Percentiles rank a stretch among this genome's conserved stretches.
These are phyloP conservation scores for Hymenopus coronatus DNA, from an alignment of 2,888 invertebrate genomes.

Conservation along the genomic window DNA sequence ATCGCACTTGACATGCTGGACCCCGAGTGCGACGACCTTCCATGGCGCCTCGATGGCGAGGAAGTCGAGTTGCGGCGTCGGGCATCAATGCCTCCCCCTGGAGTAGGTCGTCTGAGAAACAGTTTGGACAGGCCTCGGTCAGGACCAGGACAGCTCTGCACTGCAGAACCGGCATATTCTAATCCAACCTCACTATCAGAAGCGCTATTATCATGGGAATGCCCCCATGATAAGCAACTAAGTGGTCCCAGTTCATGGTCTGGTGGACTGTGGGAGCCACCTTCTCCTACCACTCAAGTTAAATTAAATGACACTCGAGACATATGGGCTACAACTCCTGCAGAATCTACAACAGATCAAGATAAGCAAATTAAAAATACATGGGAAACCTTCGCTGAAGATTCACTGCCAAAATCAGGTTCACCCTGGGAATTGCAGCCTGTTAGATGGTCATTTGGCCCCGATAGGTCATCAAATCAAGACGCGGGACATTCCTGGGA, in stretches of 20 bases:
- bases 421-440: not conserved
- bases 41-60: slow-evolving; percentile 10
- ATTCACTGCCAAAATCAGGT: not conserved
- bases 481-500: not conserved
- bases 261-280: not conserved
- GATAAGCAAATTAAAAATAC: not conserved
- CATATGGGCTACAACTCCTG: not conserved
- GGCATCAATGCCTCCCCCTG: not conserved
- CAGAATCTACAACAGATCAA: not conserved
- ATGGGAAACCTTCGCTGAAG: not conserved
- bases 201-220: not conserved
- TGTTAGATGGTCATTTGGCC: not conserved
- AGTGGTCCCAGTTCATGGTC: not conserved
- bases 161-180: not conserved
- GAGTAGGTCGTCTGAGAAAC: not conserved
- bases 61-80: not conserved
- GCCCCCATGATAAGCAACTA: not conserved
- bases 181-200: not conserved
- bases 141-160: not conserved
- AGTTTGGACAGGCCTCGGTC: slow-evolving; percentile 17
- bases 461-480: not conserved
- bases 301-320: not conserved
- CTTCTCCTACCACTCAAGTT: not conserved
- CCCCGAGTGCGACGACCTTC: slow-evolving; percentile 16
- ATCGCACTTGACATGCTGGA: slow-evolving; percentile 9